A percentile compares a stretch with the other conserved stretches of the same genome.
Conservation (phyloP, 2,113 vertebrate species). For the Passer domesticus region DNA sequence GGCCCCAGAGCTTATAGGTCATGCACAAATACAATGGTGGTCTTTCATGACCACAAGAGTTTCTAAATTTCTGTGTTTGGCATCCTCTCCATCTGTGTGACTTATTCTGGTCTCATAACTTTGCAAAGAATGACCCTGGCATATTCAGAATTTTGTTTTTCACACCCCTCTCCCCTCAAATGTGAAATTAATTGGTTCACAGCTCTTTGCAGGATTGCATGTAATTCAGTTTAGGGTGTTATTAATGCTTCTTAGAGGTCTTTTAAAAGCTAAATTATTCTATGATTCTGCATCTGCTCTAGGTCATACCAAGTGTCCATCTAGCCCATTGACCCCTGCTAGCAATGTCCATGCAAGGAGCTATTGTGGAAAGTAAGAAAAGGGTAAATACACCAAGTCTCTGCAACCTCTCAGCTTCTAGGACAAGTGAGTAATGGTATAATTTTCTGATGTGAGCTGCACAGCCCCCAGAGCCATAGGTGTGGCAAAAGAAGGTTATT, state of each 20-base stretch:
- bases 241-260: not conserved
- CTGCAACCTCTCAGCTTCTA: not conserved
- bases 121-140: not conserved
- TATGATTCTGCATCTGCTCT: not conserved
- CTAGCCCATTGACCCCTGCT: not conserved
- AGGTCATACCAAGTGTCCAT: not conserved
- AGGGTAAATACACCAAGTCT: not conserved
- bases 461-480: not conserved
- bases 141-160: not conserved
- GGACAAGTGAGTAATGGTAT: not conserved
- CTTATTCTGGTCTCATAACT: constrained; percentile 3
- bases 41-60: constrained; percentile 52
- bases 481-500: not conserved
- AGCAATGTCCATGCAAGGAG: not conserved
- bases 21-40: constrained; percentile 36
- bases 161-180: not conserved
- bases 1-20: constrained; percentile 30
- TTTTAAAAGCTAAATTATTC: not conserved
- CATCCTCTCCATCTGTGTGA: not conserved
- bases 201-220: not conserved
- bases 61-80: constrained; percentile 44
- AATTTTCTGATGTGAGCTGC: not conserved
- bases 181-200: not conserved
- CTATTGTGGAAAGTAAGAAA: not conserved
- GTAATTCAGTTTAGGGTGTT: not conserved